Evolutionary conservation across 2,888 invertebrate genomes (phyloP).

Genomic region (Lasioglossum pauxillum): DNA sequence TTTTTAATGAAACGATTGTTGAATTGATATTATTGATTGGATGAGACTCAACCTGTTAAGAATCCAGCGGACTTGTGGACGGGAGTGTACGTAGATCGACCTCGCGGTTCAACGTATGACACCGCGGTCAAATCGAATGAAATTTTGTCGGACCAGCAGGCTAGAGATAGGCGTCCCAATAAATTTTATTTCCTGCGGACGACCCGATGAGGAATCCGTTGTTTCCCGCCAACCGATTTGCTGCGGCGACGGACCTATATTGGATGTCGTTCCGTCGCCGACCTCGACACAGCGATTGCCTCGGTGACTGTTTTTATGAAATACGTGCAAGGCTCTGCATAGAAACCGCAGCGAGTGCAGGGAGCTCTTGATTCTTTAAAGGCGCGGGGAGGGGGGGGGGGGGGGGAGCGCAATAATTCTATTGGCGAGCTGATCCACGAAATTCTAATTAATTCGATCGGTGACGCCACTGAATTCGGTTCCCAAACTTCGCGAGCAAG

Average conservation of each 20-base stretch:
- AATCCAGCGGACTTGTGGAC: not conserved
- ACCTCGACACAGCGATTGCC: not conserved
- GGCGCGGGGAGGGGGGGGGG: fast-evolving
- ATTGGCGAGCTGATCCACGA: not conserved
- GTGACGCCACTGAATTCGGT: not conserved
- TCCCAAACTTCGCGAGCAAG: not conserved
- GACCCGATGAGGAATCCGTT: slow-evolving; percentile 4
- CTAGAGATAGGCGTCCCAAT: slow-evolving; percentile 2
- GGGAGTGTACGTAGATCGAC: not conserved
- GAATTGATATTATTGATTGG: too few relatives aligned
- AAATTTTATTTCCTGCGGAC: slow-evolving; percentile 1
- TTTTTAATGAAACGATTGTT: too few relatives aligned
- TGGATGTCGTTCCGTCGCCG: slow-evolving; percentile 1
- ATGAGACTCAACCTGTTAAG: not conserved
- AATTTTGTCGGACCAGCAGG: slow-evolving; percentile 1
- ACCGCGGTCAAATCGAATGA: not conserved
- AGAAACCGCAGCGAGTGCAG: not conserved
- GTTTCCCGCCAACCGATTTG: slow-evolving; percentile 9
- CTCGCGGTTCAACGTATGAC: not conserved
- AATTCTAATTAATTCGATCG: not conserved
- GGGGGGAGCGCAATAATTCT: not conserved
- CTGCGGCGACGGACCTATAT: not conserved
- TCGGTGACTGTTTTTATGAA: slow-evolving; percentile 10
- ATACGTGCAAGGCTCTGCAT: not conserved
- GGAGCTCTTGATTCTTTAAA: not conserved